These are phyloP conservation scores for Mesocricetus auratus DNA, from an alignment of 2,113 vertebrate species.

Conservation along the genomic window DNA sequence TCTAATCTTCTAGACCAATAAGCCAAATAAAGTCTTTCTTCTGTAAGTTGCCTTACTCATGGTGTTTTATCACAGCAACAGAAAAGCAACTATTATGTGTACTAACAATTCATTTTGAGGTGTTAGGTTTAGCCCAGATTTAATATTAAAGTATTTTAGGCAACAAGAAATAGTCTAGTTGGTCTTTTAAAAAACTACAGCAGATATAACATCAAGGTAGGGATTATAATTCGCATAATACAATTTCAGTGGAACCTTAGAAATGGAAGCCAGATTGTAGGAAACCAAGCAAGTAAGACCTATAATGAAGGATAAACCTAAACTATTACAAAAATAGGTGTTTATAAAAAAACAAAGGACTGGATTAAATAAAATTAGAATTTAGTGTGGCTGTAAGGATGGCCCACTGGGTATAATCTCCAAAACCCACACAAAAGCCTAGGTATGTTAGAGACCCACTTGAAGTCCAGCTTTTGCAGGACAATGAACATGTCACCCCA, in stretches of 20 bases:
- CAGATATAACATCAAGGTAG: neutral
- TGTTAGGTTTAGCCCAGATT: neutral
- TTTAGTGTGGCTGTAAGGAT: neutral
- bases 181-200: neutral
- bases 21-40: neutral
- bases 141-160: neutral
- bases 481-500: neutral
- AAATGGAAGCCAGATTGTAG: slow-evolving; percentile 19
- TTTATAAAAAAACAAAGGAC: neutral
- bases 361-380: neutral
- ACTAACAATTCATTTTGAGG: neutral
- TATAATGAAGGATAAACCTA: neutral
- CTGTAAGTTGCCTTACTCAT: neutral
- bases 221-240: neutral
- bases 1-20: neutral
- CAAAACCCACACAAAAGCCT: neutral
- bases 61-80: neutral
- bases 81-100: neutral
- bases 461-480: neutral
- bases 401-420: no score
- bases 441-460: neutral
- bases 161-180: neutral
- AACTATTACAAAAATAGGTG: neutral
- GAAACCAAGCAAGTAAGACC: neutral
- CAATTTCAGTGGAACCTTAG: neutral